phyloP scores from a whole-genome alignment of 2,888 invertebrate species.

The Pandemis heparana region DNA sequence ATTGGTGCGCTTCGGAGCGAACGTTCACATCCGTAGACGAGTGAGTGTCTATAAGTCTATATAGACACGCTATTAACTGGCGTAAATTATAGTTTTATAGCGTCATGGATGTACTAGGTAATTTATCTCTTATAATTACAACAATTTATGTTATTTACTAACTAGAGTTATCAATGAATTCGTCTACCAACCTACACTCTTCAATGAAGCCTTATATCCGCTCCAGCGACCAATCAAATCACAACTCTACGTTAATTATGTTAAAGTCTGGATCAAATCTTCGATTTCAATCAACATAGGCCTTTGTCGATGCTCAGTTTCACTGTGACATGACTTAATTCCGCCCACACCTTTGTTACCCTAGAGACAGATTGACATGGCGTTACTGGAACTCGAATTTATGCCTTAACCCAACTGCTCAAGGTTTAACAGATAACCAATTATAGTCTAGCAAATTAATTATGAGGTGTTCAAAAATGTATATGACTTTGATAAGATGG shows the following conservation, averaged over 20 bases:
- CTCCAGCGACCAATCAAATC: neutral
- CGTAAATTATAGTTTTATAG: too few relatives aligned
- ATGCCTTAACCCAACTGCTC: neutral
- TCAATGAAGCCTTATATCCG: neutral
- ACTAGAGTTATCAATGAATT: neutral
- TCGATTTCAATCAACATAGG: neutral
- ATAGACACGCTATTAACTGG: too few relatives aligned
- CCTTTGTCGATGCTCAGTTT: neutral
- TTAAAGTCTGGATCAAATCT: neutral
- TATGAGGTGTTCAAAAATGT: constrained; percentile 14
- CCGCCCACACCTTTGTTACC: constrained; percentile 18
- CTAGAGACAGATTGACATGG: constrained; percentile 22
- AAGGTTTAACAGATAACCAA: neutral
- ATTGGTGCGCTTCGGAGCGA: too few relatives aligned
- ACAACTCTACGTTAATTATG: too few relatives aligned
- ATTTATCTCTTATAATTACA: too few relatives aligned
- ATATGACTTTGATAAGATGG: neutral
- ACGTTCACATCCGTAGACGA: too few relatives aligned
- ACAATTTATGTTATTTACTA: neutral
- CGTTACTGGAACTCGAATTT: constrained; percentile 3
- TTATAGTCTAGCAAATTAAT: neutral
- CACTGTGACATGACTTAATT: constrained; percentile 23
- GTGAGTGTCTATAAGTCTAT: too few relatives aligned
- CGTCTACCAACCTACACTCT: neutral
- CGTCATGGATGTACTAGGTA: too few relatives aligned